Base-by-base conservation (phyloP, 2,888 invertebrate genomes). In the Eudasyphora cyanicolor region DNA sequence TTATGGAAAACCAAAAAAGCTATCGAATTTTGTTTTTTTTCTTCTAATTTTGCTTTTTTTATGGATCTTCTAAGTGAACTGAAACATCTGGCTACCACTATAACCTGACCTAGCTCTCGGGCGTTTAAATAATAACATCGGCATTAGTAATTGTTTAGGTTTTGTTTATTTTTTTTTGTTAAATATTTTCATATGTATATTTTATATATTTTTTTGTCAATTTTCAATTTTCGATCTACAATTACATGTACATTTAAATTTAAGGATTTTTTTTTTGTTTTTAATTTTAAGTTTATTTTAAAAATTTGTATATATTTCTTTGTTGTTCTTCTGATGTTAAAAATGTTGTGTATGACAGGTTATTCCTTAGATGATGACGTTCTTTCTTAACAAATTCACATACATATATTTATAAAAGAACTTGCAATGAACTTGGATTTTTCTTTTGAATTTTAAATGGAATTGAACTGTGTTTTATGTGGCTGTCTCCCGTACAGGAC, bases 221-320 rank as follows among this genome's bases (percentile, higher is more conserved):
- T 84, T 79, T 60, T 82, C 64, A 82, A 79, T 84, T 79, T 60
- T 82, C 64, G 79, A 79, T 82, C 79, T 84, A 82, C 75, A 82
- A 82, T 70, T 82, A 82, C 76, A 82, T 82, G 82, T 84, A 84
- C 79, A 84, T 79, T 77, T 82, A 84, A 79, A 82, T 38, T 82
- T 79, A 70, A 60, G 74, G 14, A 75, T 82, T 38, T 42, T 60
- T 78, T 83, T 85, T 54, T 70, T 76, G 76, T 77, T 79, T 69
- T 75, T 84, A 71, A 80, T 70, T 78, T 79, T 35, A 73, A 49
- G 84, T 87, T 88, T 85, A 85, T 88, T 87, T 87, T 86, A 60
- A 79, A 82, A 84, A 76, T 79, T 74, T 82, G 75, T 79, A 73
- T 74, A 8, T 74, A 60, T 71, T 79, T 78, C 14, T 60, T 27